Evolutionary conservation across 92 coral and sea anemone species (phyloP), one percentile per base, ranked within the genome.

Genomic region (Epizoanthus fatuus): DNA sequence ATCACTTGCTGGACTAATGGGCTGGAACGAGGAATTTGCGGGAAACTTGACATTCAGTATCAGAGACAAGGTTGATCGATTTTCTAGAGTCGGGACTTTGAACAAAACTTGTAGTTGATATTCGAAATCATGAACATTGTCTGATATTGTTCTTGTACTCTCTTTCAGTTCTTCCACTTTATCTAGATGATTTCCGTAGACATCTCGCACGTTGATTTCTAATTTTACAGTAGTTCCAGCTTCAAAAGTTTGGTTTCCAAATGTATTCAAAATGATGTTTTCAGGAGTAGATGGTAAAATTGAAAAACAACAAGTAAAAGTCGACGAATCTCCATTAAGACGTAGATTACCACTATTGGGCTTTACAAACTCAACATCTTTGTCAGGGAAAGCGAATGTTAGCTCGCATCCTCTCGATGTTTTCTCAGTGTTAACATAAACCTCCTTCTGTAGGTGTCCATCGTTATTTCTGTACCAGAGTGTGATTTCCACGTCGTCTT

Each of bases 111-210:
- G 52, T 47, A 47, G 52, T 47, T 47, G 52, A 47, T 47, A 47
- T 47, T 44, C 19, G 55, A 25, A 25, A 32, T 70, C 35, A 1
- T 70, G 25, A 25, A 25, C 11, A 19, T n/a, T 70, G 14, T 14
- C 56, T 37, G 25, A 47, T 47, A 47, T 47, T 47, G 1, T 47
- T 47, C 52, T 47, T 47, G 12, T 47, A 47, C 52, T 47, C 52
- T 7, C 5, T 6, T 52, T 20, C 42, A 63, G 8, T 22, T 4
- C 22, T 12, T 52, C 79, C 15, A 52, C 63, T 13, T 32, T 52
- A 16, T 73, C 19, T 13, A 51, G 32, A 51, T 62, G 77, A 10
- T 72, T 72, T 72, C 77, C 77, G 9, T 72, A 72, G 42, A 72
- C 19, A 11, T 72, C 77, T 47, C 15, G 47, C 16, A 72, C 77